Conservation (phyloP, 2,888 invertebrate species). For the Patella depressa region DNA sequence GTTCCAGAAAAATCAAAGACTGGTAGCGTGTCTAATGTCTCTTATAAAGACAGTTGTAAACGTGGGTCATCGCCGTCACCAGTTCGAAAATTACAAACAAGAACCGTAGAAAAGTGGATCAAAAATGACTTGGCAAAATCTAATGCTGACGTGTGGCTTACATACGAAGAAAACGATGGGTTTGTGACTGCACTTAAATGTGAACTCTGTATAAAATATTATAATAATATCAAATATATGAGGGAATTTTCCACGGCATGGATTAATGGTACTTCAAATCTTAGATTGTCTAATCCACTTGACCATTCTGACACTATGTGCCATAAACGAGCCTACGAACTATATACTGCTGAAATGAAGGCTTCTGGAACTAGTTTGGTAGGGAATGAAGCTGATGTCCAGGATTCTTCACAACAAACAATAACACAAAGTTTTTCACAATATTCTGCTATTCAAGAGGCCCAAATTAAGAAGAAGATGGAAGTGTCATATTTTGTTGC, state of each 20-base stretch:
- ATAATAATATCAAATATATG: background rate
- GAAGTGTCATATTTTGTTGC: background rate
- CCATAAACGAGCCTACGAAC: background rate
- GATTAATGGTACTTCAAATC: background rate
- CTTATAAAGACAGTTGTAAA: too few relatives aligned
- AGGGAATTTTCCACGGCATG: background rate
- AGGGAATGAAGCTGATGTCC: too few relatives aligned
- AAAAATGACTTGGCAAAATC: background rate
- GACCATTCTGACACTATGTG: background rate
- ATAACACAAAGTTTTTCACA: background rate
- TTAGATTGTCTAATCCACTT: conserved; percentile 1
- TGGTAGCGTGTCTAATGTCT: too few relatives aligned
- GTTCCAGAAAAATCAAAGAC: too few relatives aligned
- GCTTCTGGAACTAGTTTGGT: too few relatives aligned
- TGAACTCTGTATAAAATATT: background rate
- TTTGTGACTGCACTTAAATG: background rate
- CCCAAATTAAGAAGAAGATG: conserved; percentile 2
- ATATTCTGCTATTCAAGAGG: background rate
- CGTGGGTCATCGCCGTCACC: too few relatives aligned
- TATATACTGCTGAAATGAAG: too few relatives aligned
- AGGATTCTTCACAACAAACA: background rate
- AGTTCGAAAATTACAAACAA: too few relatives aligned
- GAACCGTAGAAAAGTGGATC: background rate
- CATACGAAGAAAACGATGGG: background rate
- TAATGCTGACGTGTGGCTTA: background rate